Conservation (phyloP, 2,113 vertebrate genomes). For the Laticauda colubrina region DNA sequence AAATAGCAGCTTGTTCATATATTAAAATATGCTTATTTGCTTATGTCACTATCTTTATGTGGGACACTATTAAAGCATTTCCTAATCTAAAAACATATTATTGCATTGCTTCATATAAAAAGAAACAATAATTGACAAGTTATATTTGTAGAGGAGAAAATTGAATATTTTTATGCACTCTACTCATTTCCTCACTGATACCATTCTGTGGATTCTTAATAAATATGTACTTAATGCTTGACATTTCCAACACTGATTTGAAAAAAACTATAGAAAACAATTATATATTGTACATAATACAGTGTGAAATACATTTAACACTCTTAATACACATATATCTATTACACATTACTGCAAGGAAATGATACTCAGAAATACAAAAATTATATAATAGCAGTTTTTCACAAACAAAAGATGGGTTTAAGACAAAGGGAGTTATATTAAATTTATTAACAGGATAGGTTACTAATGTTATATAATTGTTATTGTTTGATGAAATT, state of each 20-base stretch:
- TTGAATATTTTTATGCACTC: not conserved
- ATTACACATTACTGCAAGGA: not conserved
- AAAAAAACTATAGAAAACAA: not conserved
- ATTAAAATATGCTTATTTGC: not conserved
- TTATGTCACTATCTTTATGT: not conserved
- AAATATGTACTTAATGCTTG: not conserved
- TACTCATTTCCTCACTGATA: not conserved
- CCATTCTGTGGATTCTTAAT: not conserved
- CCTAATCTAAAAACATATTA: not conserved
- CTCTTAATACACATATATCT: not conserved
- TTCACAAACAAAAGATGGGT: not conserved
- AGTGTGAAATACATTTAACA: not conserved
- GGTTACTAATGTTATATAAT: not conserved
- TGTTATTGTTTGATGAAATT: not conserved
- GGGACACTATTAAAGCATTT: not conserved
- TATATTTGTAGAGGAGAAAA: not conserved
- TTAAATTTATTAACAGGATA: not conserved
- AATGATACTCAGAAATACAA: not conserved
- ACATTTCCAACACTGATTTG: not conserved
- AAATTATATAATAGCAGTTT: not conserved
- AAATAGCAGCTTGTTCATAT: not conserved
- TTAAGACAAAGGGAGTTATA: not conserved
- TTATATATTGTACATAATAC: not conserved
- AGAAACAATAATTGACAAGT: not conserved
- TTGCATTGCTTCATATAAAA: not conserved